A percentile compares a stretch with the other conserved stretches of the same genome.
Evolutionary conservation across 2,113 vertebrate species (phyloP).

Genomic region (Silurus meridionalis): DNA sequence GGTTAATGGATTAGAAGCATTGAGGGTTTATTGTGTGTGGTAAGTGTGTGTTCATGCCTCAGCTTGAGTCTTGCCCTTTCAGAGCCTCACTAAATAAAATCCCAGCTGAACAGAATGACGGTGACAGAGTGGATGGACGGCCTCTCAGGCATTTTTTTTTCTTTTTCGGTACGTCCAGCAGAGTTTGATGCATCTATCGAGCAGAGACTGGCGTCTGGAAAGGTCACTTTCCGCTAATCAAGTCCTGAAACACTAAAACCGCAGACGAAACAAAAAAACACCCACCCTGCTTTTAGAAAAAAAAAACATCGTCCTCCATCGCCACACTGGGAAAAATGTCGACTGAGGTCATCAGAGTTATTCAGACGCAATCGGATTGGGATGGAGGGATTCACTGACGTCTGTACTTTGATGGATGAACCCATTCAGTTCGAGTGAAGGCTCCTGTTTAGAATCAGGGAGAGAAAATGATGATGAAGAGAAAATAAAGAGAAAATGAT

Average conservation of each 20-base stretch:
- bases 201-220: slow-evolving; percentile 38
- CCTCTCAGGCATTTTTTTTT: slow-evolving; percentile 38
- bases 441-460: slow-evolving; percentile 5
- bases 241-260: slow-evolving; percentile 24
- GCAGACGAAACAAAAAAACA: slow-evolving; percentile 18
- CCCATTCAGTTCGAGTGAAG: background rate
- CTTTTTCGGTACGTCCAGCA: slow-evolving; percentile 36
- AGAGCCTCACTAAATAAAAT: slow-evolving; percentile 47
- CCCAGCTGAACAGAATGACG: slow-evolving; percentile 47
- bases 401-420: slow-evolving; percentile 1
- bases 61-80: slow-evolving; percentile 63
- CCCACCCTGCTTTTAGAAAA: background rate
- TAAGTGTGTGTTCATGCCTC: slow-evolving; percentile 37
- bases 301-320: background rate
- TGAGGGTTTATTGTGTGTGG: slow-evolving; percentile 23
- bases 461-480: background rate
- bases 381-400: background rate
- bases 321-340: slow-evolving; percentile 18
- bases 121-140: slow-evolving; percentile 58
- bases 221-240: slow-evolving; percentile 46
- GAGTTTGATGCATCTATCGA: slow-evolving; percentile 44
- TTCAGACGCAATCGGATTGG: background rate
- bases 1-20: slow-evolving; percentile 32
- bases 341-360: slow-evolving; percentile 12
- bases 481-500: slow-evolving; percentile 6